Percentiles rank a stretch among this genome's conserved stretches.
These are phyloP conservation scores for Polypedilum pembai DNA, from an alignment of 1,140 invertebrate genomes.

Conservation along the genomic window DNA sequence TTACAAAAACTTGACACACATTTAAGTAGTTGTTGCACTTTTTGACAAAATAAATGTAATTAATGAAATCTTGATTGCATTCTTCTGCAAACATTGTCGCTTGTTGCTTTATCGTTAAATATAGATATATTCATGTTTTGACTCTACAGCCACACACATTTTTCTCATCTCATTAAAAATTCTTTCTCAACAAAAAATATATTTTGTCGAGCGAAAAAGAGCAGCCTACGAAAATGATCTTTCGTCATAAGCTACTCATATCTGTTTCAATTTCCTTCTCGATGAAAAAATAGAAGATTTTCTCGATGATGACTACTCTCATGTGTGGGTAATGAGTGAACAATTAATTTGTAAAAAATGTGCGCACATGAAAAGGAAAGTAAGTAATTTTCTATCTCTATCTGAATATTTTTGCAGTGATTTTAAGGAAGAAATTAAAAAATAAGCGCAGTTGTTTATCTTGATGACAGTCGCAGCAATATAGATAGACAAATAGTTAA, in stretches of 20 bases:
- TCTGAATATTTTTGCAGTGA: too few relatives aligned
- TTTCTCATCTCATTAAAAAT: neutral
- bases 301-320: neutral
- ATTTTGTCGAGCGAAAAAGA: neutral
- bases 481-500: neutral
- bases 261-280: neutral
- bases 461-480: too few relatives aligned
- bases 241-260: neutral
- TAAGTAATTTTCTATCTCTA: too few relatives aligned
- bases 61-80: too few relatives aligned
- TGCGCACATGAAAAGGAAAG: neutral
- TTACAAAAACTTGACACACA: too few relatives aligned
- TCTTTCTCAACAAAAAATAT: too few relatives aligned
- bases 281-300: neutral
- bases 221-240: neutral
- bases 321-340: neutral
- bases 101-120: neutral
- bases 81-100: too few relatives aligned
- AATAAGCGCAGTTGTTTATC: too few relatives aligned
- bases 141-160: neutral
- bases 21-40: too few relatives aligned
- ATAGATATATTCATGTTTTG: constrained; percentile 14
- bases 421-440: too few relatives aligned
- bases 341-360: neutral
- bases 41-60: too few relatives aligned